Percentiles rank a stretch among this genome's conserved stretches.
phyloP scores from a whole-genome alignment of 2,888 invertebrate genomes.

The Lepidochrysops patricia region DNA sequence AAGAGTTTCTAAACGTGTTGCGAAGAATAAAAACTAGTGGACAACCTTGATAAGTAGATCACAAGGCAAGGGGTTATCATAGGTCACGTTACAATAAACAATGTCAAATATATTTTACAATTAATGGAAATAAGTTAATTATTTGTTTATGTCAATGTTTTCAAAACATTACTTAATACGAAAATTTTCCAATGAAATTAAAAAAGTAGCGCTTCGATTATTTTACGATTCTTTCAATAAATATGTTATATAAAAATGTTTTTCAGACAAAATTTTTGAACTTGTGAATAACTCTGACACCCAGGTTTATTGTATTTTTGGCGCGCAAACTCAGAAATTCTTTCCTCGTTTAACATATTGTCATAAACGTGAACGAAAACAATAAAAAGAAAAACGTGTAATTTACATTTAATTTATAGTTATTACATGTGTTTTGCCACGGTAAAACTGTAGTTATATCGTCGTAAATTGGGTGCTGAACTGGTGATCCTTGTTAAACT shows the following conservation, averaged over 20 bases:
- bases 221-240: too few species aligned
- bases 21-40: neutral
- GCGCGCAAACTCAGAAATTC: neutral
- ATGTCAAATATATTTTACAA: neutral
- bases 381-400: neutral
- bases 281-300: neutral
- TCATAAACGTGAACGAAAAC: neutral
- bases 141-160: neutral
- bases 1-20: neutral
- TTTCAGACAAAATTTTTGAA: neutral
- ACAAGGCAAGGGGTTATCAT: conserved; percentile 3
- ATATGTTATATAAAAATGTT: neutral
- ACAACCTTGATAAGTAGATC: conserved; percentile 8
- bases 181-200: too few species aligned
- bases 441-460: neutral
- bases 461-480: conserved; percentile 2
- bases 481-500: conserved; percentile 1
- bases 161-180: neutral
- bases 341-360: neutral
- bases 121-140: neutral
- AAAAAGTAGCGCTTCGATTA: too few species aligned
- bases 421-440: neutral
- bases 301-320: neutral
- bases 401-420: neutral
- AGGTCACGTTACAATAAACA: neutral